A percentile compares a stretch with the other conserved stretches of the same genome.
Conservation (phyloP, 2,888 invertebrate genomes). For the Malthinus seriepunctatus region DNA sequence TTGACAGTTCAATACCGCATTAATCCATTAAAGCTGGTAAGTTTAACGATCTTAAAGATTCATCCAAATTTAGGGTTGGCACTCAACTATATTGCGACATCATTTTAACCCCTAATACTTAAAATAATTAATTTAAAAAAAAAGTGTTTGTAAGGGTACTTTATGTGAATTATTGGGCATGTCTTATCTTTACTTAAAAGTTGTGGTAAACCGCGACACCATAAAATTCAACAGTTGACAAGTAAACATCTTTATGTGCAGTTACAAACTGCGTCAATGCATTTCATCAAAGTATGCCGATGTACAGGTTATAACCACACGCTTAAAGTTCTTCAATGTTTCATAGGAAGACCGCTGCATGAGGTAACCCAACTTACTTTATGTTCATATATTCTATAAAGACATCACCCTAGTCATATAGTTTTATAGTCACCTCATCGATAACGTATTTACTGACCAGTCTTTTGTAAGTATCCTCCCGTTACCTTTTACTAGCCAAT, state of each 20-base stretch:
- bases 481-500: conserved; percentile 6
- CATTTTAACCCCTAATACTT: conserved; percentile 9
- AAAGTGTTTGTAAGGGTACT: background rate
- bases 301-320: conserved; percentile 40
- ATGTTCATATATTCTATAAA: conserved; percentile 39
- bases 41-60: conserved; percentile 49
- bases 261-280: conserved; percentile 47
- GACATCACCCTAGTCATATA: conserved; percentile 41
- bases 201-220: conserved; percentile 48
- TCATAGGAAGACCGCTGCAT: conserved; percentile 41
- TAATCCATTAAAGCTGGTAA: conserved; percentile 56
- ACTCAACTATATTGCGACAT: conserved; percentile 21
- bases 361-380: conserved; percentile 39
- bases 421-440: conserved; percentile 41
- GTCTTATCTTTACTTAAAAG: conserved; percentile 24
- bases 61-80: conserved; percentile 42
- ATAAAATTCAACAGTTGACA: conserved; percentile 49
- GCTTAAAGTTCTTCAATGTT: conserved; percentile 40
- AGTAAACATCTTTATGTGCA: conserved; percentile 50
- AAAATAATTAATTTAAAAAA: background rate
- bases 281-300: conserved; percentile 46
- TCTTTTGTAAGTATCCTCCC: conserved; percentile 18
- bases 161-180: conserved; percentile 5
- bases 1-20: conserved; percentile 55
- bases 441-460: conserved; percentile 32